Evolutionary conservation across 2,113 vertebrate species (phyloP), one percentile per base, ranked within the genome.

Genomic region (Nyctibius bracteatus): DNA sequence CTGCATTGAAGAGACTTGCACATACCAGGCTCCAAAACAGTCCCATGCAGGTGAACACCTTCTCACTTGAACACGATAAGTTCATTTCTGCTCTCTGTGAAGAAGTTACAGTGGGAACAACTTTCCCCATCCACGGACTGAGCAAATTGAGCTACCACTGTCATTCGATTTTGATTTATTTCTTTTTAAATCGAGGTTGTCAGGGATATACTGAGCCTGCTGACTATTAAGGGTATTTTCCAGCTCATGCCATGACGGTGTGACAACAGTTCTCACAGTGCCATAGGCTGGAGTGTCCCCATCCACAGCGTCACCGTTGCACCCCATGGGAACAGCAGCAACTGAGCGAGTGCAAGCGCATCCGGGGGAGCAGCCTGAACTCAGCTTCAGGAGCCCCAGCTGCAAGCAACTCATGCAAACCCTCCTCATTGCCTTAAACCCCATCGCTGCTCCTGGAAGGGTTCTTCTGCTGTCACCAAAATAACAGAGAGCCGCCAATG

Each of bases 341-440:
- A 37, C 12, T 7, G 0, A 37, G n/a, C 41, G 61, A 23, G 22
- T 5, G 35, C 0, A 2, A 75, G 52, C 2, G 0, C 0, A 0
- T 9, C 33, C n/a, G 13, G 7, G 37, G 31, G 14, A 78, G 37
- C 37, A 74, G 57, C 23, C 16, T 57, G 30, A 62, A 8, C 15
- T 33, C 7, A 43, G 14, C 22, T 71, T 61, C 1, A 2, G 30
- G 14, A 62, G 8, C 12, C 24, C 12, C 58, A 51, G 47, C 12
- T 18, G 18, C 46, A 90, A 79, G n/a, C 3, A 37, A 5, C 7
- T 37, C 3, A 37, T 33, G 62, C 5, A 31, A 52, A 79, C 19
- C 17, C 8, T 51, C 25, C 52, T 80, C 52, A 33, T 16, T 0
- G 1, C 61, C 72, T 35, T 16, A 22, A 52, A 57, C 12, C 33